These are phyloP conservation scores for Nasua narica DNA, from an alignment of 2,797 vertebrate genomes.

Conservation along the genomic window DNA sequence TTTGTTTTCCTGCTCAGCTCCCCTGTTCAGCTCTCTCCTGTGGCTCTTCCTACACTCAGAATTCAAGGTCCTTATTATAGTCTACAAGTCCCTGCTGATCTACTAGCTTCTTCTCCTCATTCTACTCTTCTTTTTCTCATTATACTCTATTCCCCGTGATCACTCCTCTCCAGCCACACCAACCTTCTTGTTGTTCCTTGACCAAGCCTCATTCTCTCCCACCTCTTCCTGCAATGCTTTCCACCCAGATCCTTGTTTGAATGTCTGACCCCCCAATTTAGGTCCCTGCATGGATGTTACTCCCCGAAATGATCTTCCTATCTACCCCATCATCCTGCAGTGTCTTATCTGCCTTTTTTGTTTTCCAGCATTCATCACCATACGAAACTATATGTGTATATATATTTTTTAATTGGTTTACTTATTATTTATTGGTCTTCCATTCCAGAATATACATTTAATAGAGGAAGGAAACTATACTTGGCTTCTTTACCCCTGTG, in stretches of 20 bases:
- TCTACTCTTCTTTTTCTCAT: background rate
- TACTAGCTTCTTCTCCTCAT: background rate
- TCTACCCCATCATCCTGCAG: background rate
- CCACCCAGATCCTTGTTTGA: fast-evolving
- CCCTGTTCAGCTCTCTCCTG: background rate
- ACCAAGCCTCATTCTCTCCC: no score
- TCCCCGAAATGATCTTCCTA: background rate
- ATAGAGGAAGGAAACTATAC: background rate
- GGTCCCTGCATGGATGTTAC: no score
- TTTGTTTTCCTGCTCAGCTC: background rate
- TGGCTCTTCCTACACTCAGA: background rate
- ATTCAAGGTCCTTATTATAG: background rate
- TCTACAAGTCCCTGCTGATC: background rate
- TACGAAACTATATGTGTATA: background rate
- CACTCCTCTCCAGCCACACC: no score
- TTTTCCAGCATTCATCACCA: background rate
- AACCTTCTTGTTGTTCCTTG: background rate
- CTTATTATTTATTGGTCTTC: background rate
- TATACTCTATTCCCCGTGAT: background rate
- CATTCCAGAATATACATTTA: background rate
- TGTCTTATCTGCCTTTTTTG: background rate
- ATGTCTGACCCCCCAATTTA: background rate
- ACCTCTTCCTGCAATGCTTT: background rate
- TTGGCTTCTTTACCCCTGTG: background rate
- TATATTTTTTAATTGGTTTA: background rate